Conservation (phyloP, 1,140 invertebrate species). For the Mercenaria mercenaria region DNA sequence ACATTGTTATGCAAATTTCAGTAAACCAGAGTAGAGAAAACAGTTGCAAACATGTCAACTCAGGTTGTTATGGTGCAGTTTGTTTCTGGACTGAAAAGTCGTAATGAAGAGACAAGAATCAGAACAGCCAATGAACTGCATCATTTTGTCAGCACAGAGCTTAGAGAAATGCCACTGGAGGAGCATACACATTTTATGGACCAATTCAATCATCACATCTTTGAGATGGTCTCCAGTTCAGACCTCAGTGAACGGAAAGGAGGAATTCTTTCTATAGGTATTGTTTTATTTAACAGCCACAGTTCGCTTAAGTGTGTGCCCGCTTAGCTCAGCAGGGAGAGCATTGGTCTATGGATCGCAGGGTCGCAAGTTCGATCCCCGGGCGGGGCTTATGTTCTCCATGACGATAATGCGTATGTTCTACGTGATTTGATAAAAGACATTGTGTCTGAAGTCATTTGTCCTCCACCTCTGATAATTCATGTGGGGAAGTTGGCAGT, state of each 20-base stretch:
- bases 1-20: no score
- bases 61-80: conserved; percentile 87
- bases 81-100: conserved; percentile 94
- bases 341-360: no score
- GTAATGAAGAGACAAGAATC: conserved; percentile 93
- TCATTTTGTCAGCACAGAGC: conserved; percentile 96
- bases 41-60: conserved; percentile 69
- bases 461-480: no score
- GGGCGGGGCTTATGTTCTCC: no score
- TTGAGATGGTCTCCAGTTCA: conserved; percentile 97
- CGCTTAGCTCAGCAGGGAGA: no score
- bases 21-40: no score
- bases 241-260: conserved; percentile 98
- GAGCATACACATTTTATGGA: conserved; percentile 96
- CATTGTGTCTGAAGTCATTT: no score
- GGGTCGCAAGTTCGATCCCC: no score
- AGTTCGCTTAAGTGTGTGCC: no score
- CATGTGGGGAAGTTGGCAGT: no score
- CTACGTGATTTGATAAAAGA: no score
- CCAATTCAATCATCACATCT: conserved; percentile 98
- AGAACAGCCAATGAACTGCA: conserved; percentile 95
- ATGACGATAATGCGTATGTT: no score
- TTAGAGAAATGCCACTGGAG: conserved; percentile 94
- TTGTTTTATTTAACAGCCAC: not conserved
- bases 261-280: conserved; percentile 97